Base-by-base conservation (phyloP, 2,797 vertebrate species). In the Echiichthys vipera region DNA sequence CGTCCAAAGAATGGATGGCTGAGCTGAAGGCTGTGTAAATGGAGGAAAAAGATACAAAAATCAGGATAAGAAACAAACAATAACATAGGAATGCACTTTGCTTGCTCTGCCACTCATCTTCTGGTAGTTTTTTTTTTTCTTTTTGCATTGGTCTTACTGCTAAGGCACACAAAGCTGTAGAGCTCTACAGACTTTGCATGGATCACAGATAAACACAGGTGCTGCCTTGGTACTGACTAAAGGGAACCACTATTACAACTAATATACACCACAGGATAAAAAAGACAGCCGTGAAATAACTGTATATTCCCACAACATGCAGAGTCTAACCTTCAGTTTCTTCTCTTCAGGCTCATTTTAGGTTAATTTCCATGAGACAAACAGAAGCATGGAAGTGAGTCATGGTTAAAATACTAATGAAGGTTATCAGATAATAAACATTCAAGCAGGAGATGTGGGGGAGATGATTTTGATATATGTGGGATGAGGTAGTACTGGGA, bases 1-100 rank as follows among this genome's bases (percentile, higher is more conserved):
- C 97, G 0, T 99, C 98, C 88, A 99, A 92, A 64, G 98, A 97
- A 80, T 98, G 97, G 47, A 99, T 94, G 0, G 97, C 96, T 0
- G 97, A 97, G 93, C 93, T 97, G 87, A 99, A 98, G 10, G 94
- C 98, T 99, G 76, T 46, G 22, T 10, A 50, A n/a, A 36, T 4
- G 10, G 34, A 37, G 42, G 10, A 27, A 34, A 63, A 54, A 3
- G 32, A 22, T 14, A 22, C 1, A 34, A 29, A 34, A 4, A 29
- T 62, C 2, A 15, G 10, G 10, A 27, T 2, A 4, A 49, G 22
- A 42, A 32, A 10, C 1, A 40, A 29, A 27, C 67, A 25, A 36
- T 7, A 18, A 68, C 29, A 40, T 0, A 30, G 24, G n/a, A 34
- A 10, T 47, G 37, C 25, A 11, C 45, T 27, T 55, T 55, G 29